phyloP scores from a whole-genome alignment of 2,888 invertebrate genomes.

The Pegoplata infirma region DNA sequence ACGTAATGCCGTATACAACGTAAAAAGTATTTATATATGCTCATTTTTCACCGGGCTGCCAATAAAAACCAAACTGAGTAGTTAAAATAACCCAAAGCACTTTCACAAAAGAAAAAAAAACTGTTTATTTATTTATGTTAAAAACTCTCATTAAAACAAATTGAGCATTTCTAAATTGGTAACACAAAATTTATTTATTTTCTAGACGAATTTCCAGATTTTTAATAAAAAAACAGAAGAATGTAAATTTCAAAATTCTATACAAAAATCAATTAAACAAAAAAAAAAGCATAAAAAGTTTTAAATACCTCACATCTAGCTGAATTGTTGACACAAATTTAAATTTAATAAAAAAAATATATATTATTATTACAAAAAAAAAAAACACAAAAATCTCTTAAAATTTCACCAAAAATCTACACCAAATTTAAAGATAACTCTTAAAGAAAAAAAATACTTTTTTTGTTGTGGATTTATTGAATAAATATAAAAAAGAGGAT shows the following conservation, averaged over 20 bases:
- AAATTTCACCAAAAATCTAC: conserved; percentile 1
- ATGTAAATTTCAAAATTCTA: too few relatives aligned
- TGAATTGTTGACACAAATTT: conserved; percentile 58
- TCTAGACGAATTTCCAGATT: conserved; percentile 55
- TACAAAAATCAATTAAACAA: conserved; percentile 4
- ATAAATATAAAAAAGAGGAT: conserved; percentile 27
- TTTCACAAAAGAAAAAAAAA: too few relatives aligned
- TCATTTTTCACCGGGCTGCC: too few relatives aligned
- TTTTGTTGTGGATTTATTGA: neutral
- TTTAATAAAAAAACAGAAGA: conserved; percentile 24
- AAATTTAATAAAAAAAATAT: conserved; percentile 15
- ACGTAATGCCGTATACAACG: too few relatives aligned
- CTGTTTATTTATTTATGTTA: conserved; percentile 1
- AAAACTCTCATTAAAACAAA: neutral
- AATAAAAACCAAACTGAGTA: too few relatives aligned
- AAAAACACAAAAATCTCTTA: neutral
- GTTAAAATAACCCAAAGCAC: conserved; percentile 1
- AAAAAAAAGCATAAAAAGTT: conserved; percentile 12
- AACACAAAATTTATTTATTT: conserved; percentile 13
- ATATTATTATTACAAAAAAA: conserved; percentile 5
- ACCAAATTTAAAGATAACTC: too few relatives aligned
- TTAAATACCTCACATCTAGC: conserved; percentile 61
- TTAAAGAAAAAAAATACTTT: neutral
- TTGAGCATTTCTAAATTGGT: conserved; percentile 13
- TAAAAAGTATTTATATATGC: too few relatives aligned